Conservation (phyloP, 2,888 invertebrate species). For the Ophioninae sp. region DNA sequence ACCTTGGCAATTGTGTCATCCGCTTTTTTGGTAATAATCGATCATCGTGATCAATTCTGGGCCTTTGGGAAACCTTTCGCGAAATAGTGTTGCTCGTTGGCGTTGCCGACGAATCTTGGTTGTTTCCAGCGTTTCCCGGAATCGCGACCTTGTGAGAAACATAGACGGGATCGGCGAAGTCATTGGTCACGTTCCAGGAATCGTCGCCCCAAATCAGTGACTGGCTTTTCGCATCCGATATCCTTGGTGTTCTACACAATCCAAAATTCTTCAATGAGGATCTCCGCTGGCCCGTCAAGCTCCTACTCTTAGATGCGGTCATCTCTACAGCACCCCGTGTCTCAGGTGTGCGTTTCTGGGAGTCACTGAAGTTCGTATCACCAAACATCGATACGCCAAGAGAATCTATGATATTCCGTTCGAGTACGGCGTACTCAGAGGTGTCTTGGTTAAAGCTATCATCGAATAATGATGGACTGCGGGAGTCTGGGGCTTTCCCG, state of each 20-base stretch:
- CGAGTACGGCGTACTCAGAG: constrained; percentile 82
- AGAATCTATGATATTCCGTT: constrained; percentile 77
- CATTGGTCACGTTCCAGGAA: constrained; percentile 71
- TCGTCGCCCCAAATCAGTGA: constrained; percentile 70
- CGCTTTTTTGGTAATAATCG: constrained; percentile 23
- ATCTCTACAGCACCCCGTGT: background rate
- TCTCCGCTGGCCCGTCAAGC: constrained; percentile 20
- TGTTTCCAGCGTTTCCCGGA: background rate
- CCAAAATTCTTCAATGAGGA: constrained; percentile 4
- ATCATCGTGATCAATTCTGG: constrained; percentile 4
- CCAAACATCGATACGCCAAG: constrained; percentile 69
- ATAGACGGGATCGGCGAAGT: constrained; percentile 36
- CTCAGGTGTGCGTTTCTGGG: constrained; percentile 26
- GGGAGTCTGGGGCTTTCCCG: constrained; percentile 70
- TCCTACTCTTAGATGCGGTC: constrained; percentile 12
- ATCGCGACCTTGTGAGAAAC: background rate
- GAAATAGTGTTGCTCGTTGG: constrained; percentile 44
- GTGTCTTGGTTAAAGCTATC: constrained; percentile 83
- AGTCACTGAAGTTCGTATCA: constrained; percentile 57
- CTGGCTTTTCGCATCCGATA: constrained; percentile 47
- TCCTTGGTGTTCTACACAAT: constrained; percentile 29
- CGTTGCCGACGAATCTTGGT: background rate
- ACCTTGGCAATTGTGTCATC: constrained; percentile 40
- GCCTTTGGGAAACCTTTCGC: background rate
- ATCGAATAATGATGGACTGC: constrained; percentile 83